Evolutionary conservation across 2,113 vertebrate species (phyloP), one percentile per base, ranked within the genome.

Genomic region (Bostrychus sinensis): DNA sequence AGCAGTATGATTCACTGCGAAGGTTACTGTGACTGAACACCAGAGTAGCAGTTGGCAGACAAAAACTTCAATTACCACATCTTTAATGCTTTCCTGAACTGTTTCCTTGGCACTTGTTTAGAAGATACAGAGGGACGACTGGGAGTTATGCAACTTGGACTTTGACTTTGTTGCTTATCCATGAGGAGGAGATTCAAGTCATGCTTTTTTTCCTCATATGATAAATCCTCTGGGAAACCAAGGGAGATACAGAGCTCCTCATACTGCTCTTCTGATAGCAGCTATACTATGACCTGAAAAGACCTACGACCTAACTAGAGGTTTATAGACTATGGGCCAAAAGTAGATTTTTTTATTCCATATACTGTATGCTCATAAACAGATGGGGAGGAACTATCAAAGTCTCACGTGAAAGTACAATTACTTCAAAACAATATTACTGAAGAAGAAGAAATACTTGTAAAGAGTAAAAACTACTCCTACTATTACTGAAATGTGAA

Each of bases 141-240:
- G 71, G 72, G 80, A 68, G 74, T 76, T 77, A 65, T 77, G 62
- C 63, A 77, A 85, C 66, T 23, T 59, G 48, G 73, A 67, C 50
- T 73, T 68, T 70, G 62, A 30, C 46, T n/a, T n/a, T 38, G 54
- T 39, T 60, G 39, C 65, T 79, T 72, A 75, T 68, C 70, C 67
- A 73, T 42, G 32, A 56, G 64, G 42, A 73, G 82, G 64, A 83
- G 51, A 61, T 56, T 13, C 4, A 26, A 72, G 55, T 68, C 78
- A 76, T 65, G 57, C 57, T 75, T 76, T 45, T 50, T 5, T 34
- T 38, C 30, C 28, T 72, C 67, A 78, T 75, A 48, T 55, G 57
- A 67, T 62, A 38, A 63, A 67, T 53, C 61, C 36, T 16, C 8
- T 7, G 25, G 30, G 23, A 19, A 48, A 14, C 51, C 9, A 50